Evolutionary conservation across 1,140 invertebrate species (phyloP).

Genomic region (Dendroctonus ponderosae): DNA sequence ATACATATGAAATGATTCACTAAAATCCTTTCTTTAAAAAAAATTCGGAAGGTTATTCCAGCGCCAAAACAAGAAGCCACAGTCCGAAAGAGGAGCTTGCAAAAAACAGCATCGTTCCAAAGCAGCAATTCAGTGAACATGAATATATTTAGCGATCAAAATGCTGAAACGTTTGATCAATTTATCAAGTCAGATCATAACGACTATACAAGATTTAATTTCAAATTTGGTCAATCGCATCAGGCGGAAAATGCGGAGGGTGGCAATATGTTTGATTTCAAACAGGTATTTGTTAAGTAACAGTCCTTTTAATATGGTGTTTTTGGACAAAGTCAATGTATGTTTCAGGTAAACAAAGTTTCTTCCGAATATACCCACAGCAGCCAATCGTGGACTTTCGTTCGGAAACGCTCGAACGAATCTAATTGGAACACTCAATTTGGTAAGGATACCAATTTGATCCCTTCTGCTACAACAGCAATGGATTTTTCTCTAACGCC

Average conservation of each 20-base stretch:
- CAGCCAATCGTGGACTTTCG: slow-evolving; percentile 13
- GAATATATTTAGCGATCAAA: slow-evolving; percentile 44
- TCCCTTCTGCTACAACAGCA: too few species aligned
- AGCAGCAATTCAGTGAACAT: slow-evolving; percentile 34
- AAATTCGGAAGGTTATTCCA: slow-evolving; percentile 6
- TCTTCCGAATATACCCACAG: slow-evolving; percentile 13
- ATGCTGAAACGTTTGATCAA: slow-evolving; percentile 40
- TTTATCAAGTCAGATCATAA: slow-evolving; percentile 40
- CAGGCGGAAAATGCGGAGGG: not conserved
- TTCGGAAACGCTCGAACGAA: slow-evolving; percentile 5
- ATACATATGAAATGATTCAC: not conserved
- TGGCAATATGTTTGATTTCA: slow-evolving; percentile 24
- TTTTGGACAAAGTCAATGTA: not conserved
- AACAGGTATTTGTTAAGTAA: slow-evolving; percentile 16
- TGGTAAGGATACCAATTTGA: too few species aligned
- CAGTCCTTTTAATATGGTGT: not conserved
- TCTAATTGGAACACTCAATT: not conserved
- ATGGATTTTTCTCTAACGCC: too few species aligned
- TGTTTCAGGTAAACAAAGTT: slow-evolving; percentile 3
- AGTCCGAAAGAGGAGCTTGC: not conserved
- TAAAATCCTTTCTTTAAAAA: not conserved
- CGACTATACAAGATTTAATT: slow-evolving; percentile 38
- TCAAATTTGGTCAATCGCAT: slow-evolving; percentile 18
- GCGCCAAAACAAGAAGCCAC: not conserved
- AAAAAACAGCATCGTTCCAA: not conserved